Evolutionary conservation across 2,797 vertebrate genomes (phyloP).

Genomic region (Nannoperca obscura): DNA sequence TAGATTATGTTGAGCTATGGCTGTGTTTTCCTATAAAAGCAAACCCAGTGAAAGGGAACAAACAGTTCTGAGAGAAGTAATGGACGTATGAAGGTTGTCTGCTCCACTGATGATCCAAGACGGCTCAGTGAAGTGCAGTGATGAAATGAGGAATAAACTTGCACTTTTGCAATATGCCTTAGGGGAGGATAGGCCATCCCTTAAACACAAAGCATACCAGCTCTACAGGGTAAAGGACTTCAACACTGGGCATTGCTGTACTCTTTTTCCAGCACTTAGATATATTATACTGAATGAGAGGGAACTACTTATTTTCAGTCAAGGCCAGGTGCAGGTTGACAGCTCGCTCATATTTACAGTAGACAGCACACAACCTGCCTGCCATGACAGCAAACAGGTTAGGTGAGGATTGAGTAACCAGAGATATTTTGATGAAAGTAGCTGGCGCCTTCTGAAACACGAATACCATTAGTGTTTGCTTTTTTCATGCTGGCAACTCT

Average conservation of each 20-base stretch:
- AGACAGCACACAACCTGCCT: constrained; percentile 25
- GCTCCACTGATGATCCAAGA: constrained; percentile 60
- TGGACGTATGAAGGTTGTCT: constrained; percentile 62
- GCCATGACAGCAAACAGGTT: constrained; percentile 33
- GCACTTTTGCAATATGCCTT: constrained; percentile 56
- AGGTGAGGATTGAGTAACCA: constrained; percentile 42
- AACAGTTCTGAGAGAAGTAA: constrained; percentile 57
- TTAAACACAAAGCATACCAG: constrained; percentile 55
- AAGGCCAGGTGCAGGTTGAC: constrained; percentile 41
- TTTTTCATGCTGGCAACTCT: constrained; percentile 21
- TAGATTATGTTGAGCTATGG: constrained; percentile 37
- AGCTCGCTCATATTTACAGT: constrained; percentile 54
- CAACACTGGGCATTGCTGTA: constrained; percentile 18
- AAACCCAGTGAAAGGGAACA: constrained; percentile 43
- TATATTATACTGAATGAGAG: constrained; percentile 28
- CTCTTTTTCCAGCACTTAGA: constrained; percentile 11
- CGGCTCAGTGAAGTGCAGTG: constrained; percentile 54
- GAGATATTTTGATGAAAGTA: constrained; percentile 57
- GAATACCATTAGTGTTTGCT: constrained; percentile 48
- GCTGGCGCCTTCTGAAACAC: constrained; percentile 41
- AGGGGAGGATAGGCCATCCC: constrained; percentile 26
- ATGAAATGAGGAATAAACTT: constrained; percentile 67
- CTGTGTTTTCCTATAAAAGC: constrained; percentile 48
- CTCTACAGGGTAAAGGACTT: constrained; percentile 26
- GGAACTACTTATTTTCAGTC: constrained; percentile 39